Base-by-base conservation (phyloP, 2,113 vertebrate species). In the Ptychochromis oligacanthus region DNA sequence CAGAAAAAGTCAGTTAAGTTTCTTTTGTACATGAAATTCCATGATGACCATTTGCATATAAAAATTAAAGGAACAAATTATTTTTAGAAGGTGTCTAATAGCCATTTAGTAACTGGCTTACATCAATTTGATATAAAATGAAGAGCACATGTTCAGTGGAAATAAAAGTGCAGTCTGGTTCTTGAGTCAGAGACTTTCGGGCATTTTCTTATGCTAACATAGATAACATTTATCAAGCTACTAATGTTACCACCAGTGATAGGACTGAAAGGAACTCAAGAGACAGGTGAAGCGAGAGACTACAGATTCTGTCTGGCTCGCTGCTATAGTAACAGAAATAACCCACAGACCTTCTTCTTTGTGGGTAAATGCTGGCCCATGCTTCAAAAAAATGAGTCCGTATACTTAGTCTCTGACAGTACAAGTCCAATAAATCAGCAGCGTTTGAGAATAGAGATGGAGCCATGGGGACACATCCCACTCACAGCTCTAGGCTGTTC, bases 401-500 rank as follows among this genome's bases (percentile, higher is more conserved):
- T 87, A 82, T 86, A 70, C 77, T 87, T 62, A 62, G 55, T 56
- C 52, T 88, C 81, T 84, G 82, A 90, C 79, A 87, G 80, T 75
- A 87, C 5, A 46, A 83, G 74, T 74, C 81, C 74, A 64, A 89
- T 88, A 85, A 88, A 91, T 88, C 80, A 84, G 77, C 79, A 83
- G 62, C 56, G 82, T 86, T 82, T 74, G 81, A 83, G 80, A 86
- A 79, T 12, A 58, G 75, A 88, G 61, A 26, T 20, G 18, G 46
- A 84, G 75, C 86, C 77, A 64, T 26, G 10, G 88, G 84, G 87
- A 92, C 75, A 24, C 85, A 70, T 84, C 82, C 85, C 88, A 91
- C 88, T 80, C 88, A 85, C 40, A 46, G 82, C 88, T 91, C 54
- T 1, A 80, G 79, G 82, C 82, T 59, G 59, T 81, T 89, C 80